phyloP scores from a whole-genome alignment of 2,113 vertebrate species.

The Protobothrops flavoviridis region DNA sequence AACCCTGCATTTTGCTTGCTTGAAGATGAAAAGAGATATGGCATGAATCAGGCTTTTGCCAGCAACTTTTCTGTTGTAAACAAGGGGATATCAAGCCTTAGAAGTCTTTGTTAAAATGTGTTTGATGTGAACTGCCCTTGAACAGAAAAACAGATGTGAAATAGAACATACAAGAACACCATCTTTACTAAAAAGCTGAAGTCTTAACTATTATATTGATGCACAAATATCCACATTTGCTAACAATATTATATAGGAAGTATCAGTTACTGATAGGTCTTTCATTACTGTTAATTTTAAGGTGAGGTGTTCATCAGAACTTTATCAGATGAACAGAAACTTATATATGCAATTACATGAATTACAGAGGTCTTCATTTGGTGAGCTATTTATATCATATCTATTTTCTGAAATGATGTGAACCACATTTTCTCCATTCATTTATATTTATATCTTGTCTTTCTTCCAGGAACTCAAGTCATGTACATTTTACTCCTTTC shows the following conservation, averaged over 20 bases:
- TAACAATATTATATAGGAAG: neutral
- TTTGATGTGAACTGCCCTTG: conserved; percentile 16
- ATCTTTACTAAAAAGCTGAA: neutral
- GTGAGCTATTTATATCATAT: neutral
- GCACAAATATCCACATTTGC: neutral
- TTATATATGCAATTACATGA: neutral
- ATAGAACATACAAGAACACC: conserved; percentile 23
- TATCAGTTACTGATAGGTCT: neutral
- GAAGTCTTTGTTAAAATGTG: conserved; percentile 27
- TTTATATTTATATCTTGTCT: neutral
- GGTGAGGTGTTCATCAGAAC: neutral
- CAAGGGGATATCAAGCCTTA: conserved; percentile 30
- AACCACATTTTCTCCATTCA: neutral
- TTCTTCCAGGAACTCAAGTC: neutral
- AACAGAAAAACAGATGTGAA: conserved; percentile 18
- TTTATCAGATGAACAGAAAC: neutral
- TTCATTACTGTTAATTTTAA: neutral
- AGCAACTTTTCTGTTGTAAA: conserved; percentile 19
- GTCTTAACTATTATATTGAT: rapidly evolving
- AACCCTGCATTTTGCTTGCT: conserved; percentile 17
- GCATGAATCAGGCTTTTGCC: neutral
- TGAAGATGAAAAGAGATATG: conserved; percentile 14
- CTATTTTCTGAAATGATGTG: neutral
- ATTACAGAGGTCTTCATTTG: neutral
- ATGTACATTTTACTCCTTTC: neutral